Base-by-base conservation (phyloP, 2,797 vertebrate species). In the Selene dorsalis region DNA sequence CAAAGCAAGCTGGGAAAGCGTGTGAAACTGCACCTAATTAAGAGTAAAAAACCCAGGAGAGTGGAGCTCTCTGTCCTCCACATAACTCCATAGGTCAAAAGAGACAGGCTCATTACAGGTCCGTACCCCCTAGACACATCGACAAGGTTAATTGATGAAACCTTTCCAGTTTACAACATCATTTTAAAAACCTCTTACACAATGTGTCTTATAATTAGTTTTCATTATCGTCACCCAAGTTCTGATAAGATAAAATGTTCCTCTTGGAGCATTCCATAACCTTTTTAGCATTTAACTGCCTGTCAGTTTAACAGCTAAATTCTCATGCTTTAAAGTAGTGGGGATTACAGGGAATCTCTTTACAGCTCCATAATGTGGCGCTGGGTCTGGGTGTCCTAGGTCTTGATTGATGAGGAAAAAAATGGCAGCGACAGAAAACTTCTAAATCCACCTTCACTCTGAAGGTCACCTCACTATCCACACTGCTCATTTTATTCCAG, bases 161-260 rank as follows among this genome's bases (percentile, higher is more conserved):
- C 93, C 93, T 93, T 93, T 93, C 81, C 90, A 84, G 91, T 93
- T 94, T 94, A 93, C 92, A 92, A 92, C 93, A 91, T 92, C 75
- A 84, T 90, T 90, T 92, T 91, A 85, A 93, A 93, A 94, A 89
- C 79, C 89, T 82, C 89, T 90, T 73, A 79, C 91, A 91, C 92
- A 92, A 89, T 90, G 92, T 93, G 91, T 93, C 91, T 90, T 70
- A 90, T 94, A 94, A 94, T 94, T 94, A 93, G 92, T 94, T 94
- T 94, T 92, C 93, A 94, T 94, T 94, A 92, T 93, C 88, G 77
- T 92, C 88, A 62, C 89, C 79, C 10, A 85, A 90, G 87, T 93
- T 93, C 92, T 89, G 92, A 93, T 94, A 91, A 93, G 92, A 93
- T 92, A 92, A 91, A 92, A 91, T 87, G 85, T 91, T 89, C 91